Base-by-base conservation (phyloP, 2,888 invertebrate genomes). In the Eudemis profundana region DNA sequence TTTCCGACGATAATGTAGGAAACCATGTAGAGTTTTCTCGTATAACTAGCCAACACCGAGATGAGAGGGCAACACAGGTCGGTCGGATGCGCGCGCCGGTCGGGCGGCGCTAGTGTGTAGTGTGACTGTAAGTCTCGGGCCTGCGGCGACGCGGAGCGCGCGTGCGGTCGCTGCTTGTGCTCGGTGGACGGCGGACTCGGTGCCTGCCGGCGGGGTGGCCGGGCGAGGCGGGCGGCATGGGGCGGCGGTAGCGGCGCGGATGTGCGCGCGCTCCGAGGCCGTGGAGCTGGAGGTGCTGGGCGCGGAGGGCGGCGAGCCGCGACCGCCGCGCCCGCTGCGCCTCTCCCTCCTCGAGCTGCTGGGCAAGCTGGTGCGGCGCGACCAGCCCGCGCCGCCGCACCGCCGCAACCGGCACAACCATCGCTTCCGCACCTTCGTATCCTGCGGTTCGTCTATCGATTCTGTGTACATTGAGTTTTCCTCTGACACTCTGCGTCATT, bases 231-330 rank as follows among this genome's bases (percentile, higher is more conserved):
- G 76, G 94, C 94, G 74, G 93, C 94, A 84, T 95, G 95, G 87
- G 94, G 95, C 94, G 95, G 94, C 81, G 94, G 94, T 79, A 94
- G 93, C 78, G 95, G 95, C 90, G 94, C 94, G 79, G 94, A 96
- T 96, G 95, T 95, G 96, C 95, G 94, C 95, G 80, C 95, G 95
- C 77, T 95, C 95, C 27, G 96, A 96, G 82, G 95, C 95, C 93
- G 90, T 95, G 93, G 93, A 96, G 95, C 93, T 94, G 95, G 93
- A 96, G 95, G 84, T 90, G 86, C 96, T 96, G 95, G 96, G 95
- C 72, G 96, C 95, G 65, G 96, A 95, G 93, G 95, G 95, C 93
- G 95, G 84, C 92, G 95, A 82, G 95, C 69, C 95, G 93, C 95
- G 95, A 94, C 73, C 94, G 94, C 84, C 95, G 94, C 85, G 95